Conservation (phyloP, 2,113 vertebrate species). For the Channa argus region DNA sequence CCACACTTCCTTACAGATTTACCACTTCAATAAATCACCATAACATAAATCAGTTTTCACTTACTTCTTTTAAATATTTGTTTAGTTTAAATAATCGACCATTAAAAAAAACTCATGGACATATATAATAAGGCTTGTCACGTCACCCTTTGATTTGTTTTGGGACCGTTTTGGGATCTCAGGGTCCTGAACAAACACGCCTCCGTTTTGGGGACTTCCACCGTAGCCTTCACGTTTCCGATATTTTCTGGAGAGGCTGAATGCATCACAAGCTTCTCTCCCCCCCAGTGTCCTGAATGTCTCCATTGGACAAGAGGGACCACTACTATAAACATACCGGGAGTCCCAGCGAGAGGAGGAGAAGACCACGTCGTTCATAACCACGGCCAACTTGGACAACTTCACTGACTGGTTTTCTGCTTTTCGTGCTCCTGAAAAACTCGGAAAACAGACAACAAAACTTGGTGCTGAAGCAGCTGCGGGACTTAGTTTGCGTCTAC, state of each 20-base stretch:
- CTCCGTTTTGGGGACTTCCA: no score
- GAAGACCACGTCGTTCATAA: conserved; percentile 31
- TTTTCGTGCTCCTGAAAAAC: conserved; percentile 11
- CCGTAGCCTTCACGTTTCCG: neutral
- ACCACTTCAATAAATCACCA: no score
- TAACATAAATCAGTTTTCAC: no score
- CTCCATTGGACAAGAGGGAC: conserved; percentile 66
- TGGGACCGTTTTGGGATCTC: neutral
- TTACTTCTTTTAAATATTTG: no score
- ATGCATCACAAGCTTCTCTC: conserved; percentile 46
- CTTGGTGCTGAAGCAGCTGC: conserved; percentile 3
- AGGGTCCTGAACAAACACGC: neutral
- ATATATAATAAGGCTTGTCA: no score
- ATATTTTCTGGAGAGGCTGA: conserved; percentile 24
- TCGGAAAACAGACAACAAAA: neutral
- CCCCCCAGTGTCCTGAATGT: conserved; percentile 46
- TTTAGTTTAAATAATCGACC: no score
- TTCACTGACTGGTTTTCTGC: neutral
- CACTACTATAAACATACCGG: conserved; percentile 67
- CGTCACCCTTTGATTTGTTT: neutral
- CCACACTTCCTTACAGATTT: no score
- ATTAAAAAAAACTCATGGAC: no score
- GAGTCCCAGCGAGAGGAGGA: conserved; percentile 44
- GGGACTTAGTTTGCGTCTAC: neutral
- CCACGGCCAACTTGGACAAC: conserved; percentile 12